Percentiles rank a stretch among this genome's conserved stretches.
These are phyloP conservation scores for Phalanger gymnotis DNA, from an alignment of 2,797 vertebrate species.

Conservation along the genomic window DNA sequence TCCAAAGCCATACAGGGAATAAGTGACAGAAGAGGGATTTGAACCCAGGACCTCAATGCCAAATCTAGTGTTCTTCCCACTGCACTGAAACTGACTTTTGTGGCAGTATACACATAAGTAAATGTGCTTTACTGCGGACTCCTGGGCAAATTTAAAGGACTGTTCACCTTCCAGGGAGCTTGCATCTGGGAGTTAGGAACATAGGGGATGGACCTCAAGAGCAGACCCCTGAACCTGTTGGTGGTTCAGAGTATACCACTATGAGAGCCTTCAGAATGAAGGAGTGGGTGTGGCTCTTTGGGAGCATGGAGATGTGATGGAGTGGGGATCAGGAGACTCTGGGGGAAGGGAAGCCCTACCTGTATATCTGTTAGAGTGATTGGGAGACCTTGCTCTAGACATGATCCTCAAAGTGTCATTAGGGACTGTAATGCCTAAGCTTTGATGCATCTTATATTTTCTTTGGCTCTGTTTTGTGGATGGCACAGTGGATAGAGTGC, in stretches of 20 bases:
- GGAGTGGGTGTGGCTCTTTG: background rate
- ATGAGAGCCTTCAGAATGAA: background rate
- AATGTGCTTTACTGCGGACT: background rate
- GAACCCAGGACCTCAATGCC: background rate
- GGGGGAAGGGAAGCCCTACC: background rate
- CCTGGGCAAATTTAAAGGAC: background rate
- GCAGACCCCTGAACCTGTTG: background rate
- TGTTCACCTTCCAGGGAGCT: background rate
- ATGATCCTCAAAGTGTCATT: background rate
- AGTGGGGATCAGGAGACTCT: background rate
- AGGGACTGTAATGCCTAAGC: background rate
- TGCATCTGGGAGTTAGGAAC: background rate
- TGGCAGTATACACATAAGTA: background rate
- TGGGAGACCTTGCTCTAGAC: background rate
- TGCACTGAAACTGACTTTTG: background rate
- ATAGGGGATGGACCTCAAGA: background rate
- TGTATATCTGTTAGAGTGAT: background rate
- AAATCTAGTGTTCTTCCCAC: background rate
- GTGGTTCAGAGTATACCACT: background rate
- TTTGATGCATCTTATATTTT: background rate
- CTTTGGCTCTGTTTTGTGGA: background rate
- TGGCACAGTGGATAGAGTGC: background rate
- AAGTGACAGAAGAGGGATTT: background rate
- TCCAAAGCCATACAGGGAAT: background rate
- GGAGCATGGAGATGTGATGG: background rate